Evolutionary conservation across 2,888 invertebrate genomes (phyloP).

Genomic region (Dichetophora obliterata): DNA sequence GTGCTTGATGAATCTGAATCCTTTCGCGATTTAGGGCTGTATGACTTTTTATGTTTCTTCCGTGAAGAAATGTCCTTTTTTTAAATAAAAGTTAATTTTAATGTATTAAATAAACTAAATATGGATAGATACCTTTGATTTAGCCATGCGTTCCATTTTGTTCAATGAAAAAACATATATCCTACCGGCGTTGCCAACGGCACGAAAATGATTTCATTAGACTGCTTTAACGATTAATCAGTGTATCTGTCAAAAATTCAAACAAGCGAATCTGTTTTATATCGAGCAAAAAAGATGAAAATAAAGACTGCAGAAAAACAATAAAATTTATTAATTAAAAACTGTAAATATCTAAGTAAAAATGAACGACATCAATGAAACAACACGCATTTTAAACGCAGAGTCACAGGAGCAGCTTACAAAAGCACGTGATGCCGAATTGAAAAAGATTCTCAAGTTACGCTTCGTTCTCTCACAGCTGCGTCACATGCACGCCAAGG

Average conservation of each 20-base stretch:
- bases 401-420: constrained; percentile 57
- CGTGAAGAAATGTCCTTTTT: not conserved
- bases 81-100: not conserved
- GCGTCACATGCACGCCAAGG: constrained; percentile 45
- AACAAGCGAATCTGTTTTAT: constrained; percentile 20
- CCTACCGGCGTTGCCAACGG: not conserved
- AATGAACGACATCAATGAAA: constrained; percentile 47
- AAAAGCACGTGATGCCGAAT: constrained; percentile 53
- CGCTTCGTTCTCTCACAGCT: constrained; percentile 58
- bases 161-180: not conserved
- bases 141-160: constrained; percentile 32
- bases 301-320: not conserved
- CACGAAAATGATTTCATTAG: not conserved
- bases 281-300: not conserved
- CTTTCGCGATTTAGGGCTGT: constrained; percentile 39
- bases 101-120: not conserved
- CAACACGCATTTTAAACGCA: constrained; percentile 53
- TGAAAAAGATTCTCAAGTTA: constrained; percentile 58
- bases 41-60: constrained; percentile 43
- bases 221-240: not conserved
- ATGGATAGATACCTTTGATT: constrained; percentile 46
- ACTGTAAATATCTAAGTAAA: not conserved
- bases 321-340: not conserved
- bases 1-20: not conserved
- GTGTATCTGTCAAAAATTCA: constrained; percentile 2